Evolutionary conservation across 2,888 invertebrate genomes (phyloP).

Genomic region (Cylloceria caligata): DNA sequence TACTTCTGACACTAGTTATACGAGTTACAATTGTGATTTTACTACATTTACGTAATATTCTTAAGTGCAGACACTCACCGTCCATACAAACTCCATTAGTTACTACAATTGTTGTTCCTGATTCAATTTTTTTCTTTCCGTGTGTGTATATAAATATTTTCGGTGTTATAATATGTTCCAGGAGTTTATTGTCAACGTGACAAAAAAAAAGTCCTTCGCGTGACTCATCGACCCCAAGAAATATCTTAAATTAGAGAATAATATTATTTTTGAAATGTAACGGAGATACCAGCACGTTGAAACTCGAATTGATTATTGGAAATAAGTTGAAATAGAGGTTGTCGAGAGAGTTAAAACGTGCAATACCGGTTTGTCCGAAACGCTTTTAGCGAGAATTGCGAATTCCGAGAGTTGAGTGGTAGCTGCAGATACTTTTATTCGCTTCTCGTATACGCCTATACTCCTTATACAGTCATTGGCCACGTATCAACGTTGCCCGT

Average conservation of each 20-base stretch:
- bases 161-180: too few species aligned
- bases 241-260: background rate
- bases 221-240: too few species aligned
- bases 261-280: background rate
- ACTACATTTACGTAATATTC: too few species aligned
- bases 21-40: too few species aligned
- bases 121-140: too few species aligned
- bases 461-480: conserved; percentile 19
- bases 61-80: too few species aligned
- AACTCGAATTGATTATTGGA: background rate
- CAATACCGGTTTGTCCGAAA: conserved; percentile 25
- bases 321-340: background rate
- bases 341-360: conserved; percentile 13
- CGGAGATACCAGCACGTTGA: background rate
- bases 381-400: conserved; percentile 23
- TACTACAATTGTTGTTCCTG: too few species aligned
- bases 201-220: too few species aligned
- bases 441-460: conserved; percentile 6
- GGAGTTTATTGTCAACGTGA: too few species aligned
- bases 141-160: too few species aligned
- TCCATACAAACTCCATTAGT: too few species aligned
- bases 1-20: too few species aligned
- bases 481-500: background rate
- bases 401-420: conserved; percentile 19
- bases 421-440: conserved; percentile 11